These are phyloP conservation scores for Operophtera brumata DNA, from an alignment of 2,888 invertebrate genomes.

Conservation along the genomic window DNA sequence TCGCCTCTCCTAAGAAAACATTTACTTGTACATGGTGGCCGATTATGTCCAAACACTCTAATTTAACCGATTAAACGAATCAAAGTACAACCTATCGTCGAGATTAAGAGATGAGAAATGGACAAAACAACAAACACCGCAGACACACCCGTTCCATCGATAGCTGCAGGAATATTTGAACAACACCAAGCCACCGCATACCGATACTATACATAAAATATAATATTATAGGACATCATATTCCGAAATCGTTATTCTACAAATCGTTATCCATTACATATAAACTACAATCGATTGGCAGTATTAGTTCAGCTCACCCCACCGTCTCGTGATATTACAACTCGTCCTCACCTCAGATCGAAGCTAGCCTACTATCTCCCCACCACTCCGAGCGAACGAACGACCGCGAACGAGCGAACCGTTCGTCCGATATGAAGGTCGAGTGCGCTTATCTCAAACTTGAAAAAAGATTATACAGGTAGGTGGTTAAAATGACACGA, in stretches of 20 bases:
- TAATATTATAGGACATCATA: slow-evolving; percentile 72
- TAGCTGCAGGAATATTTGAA: slow-evolving; percentile 35
- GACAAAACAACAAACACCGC: slow-evolving; percentile 38
- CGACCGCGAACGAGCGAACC: not conserved
- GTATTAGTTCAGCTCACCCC: slow-evolving; percentile 67
- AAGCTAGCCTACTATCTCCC: slow-evolving; percentile 15
- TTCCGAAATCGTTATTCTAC: slow-evolving; percentile 73
- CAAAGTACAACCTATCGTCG: slow-evolving; percentile 27
- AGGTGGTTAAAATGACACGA: slow-evolving; percentile 28
- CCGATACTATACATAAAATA: slow-evolving; percentile 73
- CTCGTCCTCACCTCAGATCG: slow-evolving; percentile 32
- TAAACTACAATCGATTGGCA: slow-evolving; percentile 79
- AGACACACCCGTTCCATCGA: slow-evolving; percentile 5
- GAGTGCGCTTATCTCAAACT: slow-evolving; percentile 33
- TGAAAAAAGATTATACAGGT: slow-evolving; percentile 26
- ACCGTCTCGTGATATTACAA: slow-evolving; percentile 60
- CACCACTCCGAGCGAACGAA: not conserved
- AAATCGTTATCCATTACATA: slow-evolving; percentile 72
- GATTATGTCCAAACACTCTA: slow-evolving; percentile 42
- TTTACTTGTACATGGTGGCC: slow-evolving; percentile 56
- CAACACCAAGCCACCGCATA: slow-evolving; percentile 52
- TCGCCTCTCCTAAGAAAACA: slow-evolving; percentile 68
- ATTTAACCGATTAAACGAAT: slow-evolving; percentile 22
- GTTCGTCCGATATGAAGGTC: not conserved
- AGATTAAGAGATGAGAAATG: slow-evolving; percentile 32